A percentile compares a stretch with the other conserved stretches of the same genome.
These are phyloP conservation scores for Agrochola lychnidis DNA, from an alignment of 2,888 invertebrate genomes.

Conservation along the genomic window DNA sequence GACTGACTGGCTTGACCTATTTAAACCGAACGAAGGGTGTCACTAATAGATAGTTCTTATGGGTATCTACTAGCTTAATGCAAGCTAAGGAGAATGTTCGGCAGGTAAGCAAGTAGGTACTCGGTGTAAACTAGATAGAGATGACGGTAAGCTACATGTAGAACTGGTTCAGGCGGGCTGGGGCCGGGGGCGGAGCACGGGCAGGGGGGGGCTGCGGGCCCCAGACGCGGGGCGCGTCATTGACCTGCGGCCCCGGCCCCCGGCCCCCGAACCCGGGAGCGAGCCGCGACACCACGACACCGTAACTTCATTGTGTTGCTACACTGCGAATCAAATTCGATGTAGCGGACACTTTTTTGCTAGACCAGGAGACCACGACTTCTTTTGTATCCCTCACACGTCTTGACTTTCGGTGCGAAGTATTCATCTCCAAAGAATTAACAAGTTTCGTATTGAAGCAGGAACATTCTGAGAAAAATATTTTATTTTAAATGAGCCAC, in stretches of 20 bases:
- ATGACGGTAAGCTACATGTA: slow-evolving; percentile 83
- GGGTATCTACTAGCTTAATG: slow-evolving; percentile 68
- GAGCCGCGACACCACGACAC: slow-evolving; percentile 81
- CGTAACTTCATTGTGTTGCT: slow-evolving; percentile 86
- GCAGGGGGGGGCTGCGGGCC: slow-evolving; percentile 72
- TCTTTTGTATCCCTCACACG: background rate
- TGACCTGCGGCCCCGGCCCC: slow-evolving; percentile 82
- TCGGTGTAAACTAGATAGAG: slow-evolving; percentile 85
- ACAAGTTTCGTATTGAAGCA: slow-evolving; percentile 9
- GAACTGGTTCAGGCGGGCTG: slow-evolving; percentile 71
- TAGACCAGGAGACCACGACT: slow-evolving; percentile 17
- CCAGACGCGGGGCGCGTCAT: slow-evolving; percentile 89
- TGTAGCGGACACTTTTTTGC: slow-evolving; percentile 67
- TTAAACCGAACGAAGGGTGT: slow-evolving; percentile 6
- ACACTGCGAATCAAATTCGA: slow-evolving; percentile 85
- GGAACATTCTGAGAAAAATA: slow-evolving; percentile 16
- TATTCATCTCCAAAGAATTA: background rate
- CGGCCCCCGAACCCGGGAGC: slow-evolving; percentile 72
- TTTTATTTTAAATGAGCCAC: background rate
- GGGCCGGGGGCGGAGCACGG: slow-evolving; percentile 67
- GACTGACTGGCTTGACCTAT: slow-evolving; percentile 17
- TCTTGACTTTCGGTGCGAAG: background rate
- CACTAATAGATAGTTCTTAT: slow-evolving; percentile 44
- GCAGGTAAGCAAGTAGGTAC: slow-evolving; percentile 79
- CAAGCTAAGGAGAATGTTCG: slow-evolving; percentile 79